Conservation (phyloP, 1,140 invertebrate genomes). For the Brachionus manjavacas region DNA sequence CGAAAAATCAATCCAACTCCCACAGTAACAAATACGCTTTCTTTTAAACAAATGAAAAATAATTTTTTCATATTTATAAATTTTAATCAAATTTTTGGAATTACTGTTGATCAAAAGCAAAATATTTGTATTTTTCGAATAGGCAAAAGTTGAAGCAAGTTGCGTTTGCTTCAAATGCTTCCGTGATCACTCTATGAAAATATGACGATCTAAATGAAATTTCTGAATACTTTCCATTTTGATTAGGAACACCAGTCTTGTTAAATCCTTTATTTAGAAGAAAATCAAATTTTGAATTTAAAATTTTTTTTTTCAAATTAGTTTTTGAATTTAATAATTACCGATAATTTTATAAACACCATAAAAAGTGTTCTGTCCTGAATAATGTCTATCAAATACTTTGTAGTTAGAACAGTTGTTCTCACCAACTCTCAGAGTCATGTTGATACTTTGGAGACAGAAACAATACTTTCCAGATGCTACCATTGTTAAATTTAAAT, state of each 20-base stretch:
- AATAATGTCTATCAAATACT: neutral
- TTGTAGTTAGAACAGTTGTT: neutral
- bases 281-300: neutral
- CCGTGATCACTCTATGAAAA: neutral
- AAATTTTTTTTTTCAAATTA: neutral
- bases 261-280: neutral
- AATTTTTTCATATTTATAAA: too few relatives aligned
- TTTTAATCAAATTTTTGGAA: too few relatives aligned
- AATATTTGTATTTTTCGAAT: neutral
- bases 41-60: neutral
- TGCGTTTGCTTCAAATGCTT: neutral
- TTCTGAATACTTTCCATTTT: neutral
- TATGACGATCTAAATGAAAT: neutral
- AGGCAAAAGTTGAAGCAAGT: neutral
- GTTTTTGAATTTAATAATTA: neutral
- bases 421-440: neutral
- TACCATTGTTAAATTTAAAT: neutral
- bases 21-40: neutral
- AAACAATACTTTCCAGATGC: neutral
- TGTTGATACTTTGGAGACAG: neutral
- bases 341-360: neutral
- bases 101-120: neutral
- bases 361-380: neutral
- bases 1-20: neutral
- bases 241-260: neutral